phyloP scores from a whole-genome alignment of 1,140 invertebrate species.

The Euura saliciscinereae region DNA sequence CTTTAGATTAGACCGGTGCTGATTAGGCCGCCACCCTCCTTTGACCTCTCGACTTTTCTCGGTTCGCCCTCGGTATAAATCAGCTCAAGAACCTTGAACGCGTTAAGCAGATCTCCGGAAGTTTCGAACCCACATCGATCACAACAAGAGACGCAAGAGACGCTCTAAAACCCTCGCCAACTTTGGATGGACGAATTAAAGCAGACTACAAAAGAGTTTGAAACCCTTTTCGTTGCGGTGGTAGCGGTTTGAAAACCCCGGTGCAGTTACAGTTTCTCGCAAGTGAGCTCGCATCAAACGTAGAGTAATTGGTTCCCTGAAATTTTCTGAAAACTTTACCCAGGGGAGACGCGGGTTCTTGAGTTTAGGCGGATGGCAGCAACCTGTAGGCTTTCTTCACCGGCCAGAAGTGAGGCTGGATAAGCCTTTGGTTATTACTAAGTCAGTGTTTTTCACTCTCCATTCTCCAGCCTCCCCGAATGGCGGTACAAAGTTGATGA shows the following conservation, averaged over 20 bases:
- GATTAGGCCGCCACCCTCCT: background rate
- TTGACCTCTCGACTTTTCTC: background rate
- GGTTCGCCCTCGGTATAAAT: background rate
- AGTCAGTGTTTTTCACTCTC: background rate
- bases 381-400: background rate
- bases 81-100: background rate
- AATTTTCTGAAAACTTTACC: background rate
- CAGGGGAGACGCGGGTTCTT: background rate
- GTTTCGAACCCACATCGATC: background rate
- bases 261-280: too few species aligned
- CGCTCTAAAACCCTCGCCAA: too few species aligned
- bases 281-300: too few species aligned
- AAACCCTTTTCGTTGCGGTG: too few species aligned
- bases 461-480: background rate
- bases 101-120: background rate
- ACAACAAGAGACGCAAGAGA: background rate
- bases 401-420: background rate
- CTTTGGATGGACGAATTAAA: too few species aligned
- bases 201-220: too few species aligned
- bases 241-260: too few species aligned
- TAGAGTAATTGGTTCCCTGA: background rate
- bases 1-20: background rate
- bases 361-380: background rate
- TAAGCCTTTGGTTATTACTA: constrained; percentile 2
- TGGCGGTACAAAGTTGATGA: background rate